Conservation (phyloP, 2,797 vertebrate species). For the Bradypodion pumilum region DNA sequence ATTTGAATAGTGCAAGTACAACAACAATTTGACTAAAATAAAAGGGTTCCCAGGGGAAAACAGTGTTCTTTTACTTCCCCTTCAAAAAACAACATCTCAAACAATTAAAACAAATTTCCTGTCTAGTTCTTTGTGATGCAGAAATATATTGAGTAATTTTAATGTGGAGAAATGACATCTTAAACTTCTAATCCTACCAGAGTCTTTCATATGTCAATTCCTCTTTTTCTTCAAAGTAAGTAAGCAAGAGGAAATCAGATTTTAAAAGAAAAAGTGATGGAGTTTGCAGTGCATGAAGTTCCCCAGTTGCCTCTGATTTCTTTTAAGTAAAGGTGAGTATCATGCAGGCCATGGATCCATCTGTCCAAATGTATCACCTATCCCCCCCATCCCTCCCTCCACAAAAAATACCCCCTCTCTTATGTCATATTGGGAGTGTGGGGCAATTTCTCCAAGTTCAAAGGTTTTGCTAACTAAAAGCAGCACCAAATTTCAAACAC, state of each 20-base stretch:
- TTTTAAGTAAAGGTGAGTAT: neutral
- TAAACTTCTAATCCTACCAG: neutral
- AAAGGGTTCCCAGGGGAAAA: neutral
- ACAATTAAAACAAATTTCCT: neutral
- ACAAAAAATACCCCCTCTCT: too few species aligned
- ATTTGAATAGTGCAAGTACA: slow-evolving; percentile 32
- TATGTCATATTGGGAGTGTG: too few species aligned
- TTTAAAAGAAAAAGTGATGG: neutral
- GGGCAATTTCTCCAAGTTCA: too few species aligned
- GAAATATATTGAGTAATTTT: neutral
- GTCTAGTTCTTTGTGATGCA: neutral
- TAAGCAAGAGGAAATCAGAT: slow-evolving; percentile 16
- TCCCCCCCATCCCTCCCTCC: too few species aligned
- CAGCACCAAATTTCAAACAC: too few species aligned
- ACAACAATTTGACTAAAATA: slow-evolving; percentile 55
- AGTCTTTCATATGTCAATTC: slow-evolving; percentile 14
- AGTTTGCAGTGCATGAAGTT: neutral
- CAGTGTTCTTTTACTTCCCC: neutral
- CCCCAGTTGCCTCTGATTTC: neutral
- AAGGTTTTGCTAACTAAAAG: too few species aligned
- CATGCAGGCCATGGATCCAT: too few species aligned
- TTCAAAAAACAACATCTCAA: neutral
- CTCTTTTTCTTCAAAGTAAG: neutral
- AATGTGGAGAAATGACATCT: neutral
- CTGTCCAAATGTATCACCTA: too few species aligned